These are phyloP conservation scores for Tachina fera DNA, from an alignment of 2,888 invertebrate species.

Conservation along the genomic window DNA sequence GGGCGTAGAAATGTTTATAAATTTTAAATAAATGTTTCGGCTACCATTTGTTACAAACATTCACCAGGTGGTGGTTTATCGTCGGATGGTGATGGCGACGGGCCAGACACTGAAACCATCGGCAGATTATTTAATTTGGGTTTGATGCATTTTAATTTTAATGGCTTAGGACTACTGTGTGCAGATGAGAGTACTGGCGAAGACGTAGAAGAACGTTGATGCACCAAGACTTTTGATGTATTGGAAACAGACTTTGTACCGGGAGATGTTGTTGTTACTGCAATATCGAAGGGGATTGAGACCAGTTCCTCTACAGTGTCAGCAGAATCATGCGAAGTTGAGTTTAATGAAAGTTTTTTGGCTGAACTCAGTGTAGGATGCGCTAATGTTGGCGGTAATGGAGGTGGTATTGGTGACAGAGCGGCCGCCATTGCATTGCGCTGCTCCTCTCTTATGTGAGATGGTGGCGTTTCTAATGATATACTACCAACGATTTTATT, in stretches of 20 bases:
- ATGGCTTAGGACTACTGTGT: constrained; percentile 79
- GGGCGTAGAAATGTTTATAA: constrained; percentile 16
- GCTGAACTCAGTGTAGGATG: constrained; percentile 72
- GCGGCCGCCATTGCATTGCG: constrained; percentile 72
- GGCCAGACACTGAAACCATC: constrained; percentile 91
- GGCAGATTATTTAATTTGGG: constrained; percentile 84
- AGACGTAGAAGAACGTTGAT: constrained; percentile 79
- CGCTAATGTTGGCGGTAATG: constrained; percentile 69
- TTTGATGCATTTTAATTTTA: constrained; percentile 77
- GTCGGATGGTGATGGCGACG: constrained; percentile 87
- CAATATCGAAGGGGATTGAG: constrained; percentile 73
- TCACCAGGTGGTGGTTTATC: constrained; percentile 84
- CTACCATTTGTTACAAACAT: constrained; percentile 83
- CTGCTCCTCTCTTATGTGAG: constrained; percentile 79
- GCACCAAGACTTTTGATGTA: constrained; percentile 78
- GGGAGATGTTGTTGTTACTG: constrained; percentile 8
- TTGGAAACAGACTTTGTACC: constrained; percentile 57
- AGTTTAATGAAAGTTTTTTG: constrained; percentile 74
- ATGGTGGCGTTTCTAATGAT: constrained; percentile 81
- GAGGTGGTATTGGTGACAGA: constrained; percentile 67
- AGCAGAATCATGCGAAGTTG: constrained; percentile 76
- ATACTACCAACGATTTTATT: constrained; percentile 82
- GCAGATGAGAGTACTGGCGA: constrained; percentile 75
- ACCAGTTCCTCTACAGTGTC: constrained; percentile 79
- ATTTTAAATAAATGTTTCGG: constrained; percentile 83